Evolutionary conservation across 2,888 invertebrate genomes (phyloP).

Genomic region (Exocentrus adspersus): DNA sequence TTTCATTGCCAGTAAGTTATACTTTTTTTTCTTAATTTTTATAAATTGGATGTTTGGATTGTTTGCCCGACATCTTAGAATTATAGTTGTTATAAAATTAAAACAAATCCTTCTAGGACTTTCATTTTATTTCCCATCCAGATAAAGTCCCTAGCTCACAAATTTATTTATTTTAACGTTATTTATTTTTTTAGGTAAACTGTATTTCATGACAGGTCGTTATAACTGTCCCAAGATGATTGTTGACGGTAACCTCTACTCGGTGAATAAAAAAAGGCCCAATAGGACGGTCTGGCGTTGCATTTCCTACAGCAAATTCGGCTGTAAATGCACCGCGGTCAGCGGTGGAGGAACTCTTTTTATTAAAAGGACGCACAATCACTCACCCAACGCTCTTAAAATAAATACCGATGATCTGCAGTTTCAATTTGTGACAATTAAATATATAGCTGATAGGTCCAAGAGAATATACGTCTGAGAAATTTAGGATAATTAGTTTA

Average conservation of each 20-base stretch:
- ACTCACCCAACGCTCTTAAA: constrained; percentile 2
- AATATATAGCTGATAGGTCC: no score
- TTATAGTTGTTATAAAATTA: no score
- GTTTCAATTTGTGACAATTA: constrained; percentile 4
- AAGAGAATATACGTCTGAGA: no score
- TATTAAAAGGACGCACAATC: constrained; percentile 12
- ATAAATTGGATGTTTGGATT: no score
- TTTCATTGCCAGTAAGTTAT: no score
- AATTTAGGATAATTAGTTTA: no score
- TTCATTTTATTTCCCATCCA: no score
- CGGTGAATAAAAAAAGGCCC: constrained; percentile 14
- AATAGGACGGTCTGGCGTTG: constrained; percentile 25
- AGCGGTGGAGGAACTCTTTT: background rate
- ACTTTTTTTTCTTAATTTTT: no score
- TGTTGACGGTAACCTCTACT: constrained; percentile 17
- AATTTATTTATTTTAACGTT: no score
- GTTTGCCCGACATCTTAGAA: no score
- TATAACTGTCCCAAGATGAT: constrained; percentile 24
- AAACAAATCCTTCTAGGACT: no score
- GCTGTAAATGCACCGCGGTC: constrained; percentile 13
- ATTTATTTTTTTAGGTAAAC: constrained; percentile 30
- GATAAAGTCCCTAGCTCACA: no score
- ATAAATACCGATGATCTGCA: background rate
- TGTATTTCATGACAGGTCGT: constrained; percentile 20
- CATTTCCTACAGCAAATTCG: constrained; percentile 4